Percentiles rank a stretch among this genome's conserved stretches.
Conservation (phyloP, 2,888 invertebrate genomes). For the Ptychoptera albimana region DNA sequence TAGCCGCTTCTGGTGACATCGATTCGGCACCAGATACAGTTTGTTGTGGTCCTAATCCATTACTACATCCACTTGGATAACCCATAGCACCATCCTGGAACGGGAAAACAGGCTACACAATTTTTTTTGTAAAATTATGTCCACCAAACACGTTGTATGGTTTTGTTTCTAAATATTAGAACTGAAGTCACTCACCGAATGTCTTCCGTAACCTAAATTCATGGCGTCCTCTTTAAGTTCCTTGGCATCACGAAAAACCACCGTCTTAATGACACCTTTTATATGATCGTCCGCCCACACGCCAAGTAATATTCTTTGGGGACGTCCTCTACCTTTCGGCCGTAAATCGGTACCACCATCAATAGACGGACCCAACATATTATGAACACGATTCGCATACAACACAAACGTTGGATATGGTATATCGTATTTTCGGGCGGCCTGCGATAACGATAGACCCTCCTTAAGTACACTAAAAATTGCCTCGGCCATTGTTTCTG, state of each 20-base stretch:
- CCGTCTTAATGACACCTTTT: conserved; percentile 79
- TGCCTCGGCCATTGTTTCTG: conserved; percentile 90
- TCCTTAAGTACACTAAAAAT: conserved; percentile 85
- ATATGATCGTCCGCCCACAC: conserved; percentile 92
- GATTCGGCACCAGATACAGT: conserved; percentile 33
- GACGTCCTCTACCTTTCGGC: conserved; percentile 80
- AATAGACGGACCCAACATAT: conserved; percentile 84
- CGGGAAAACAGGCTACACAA: conserved; percentile 31
- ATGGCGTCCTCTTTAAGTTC: conserved; percentile 58
- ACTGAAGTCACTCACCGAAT: conserved; percentile 39
- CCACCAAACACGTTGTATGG: neutral
- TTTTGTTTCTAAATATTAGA: conserved; percentile 9
- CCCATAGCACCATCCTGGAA: conserved; percentile 48
- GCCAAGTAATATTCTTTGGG: conserved; percentile 77
- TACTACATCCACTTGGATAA: conserved; percentile 39
- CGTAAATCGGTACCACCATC: conserved; percentile 82
- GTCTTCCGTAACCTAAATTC: conserved; percentile 40
- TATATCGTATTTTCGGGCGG: conserved; percentile 86
- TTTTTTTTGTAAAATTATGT: neutral
- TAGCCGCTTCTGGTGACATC: conserved; percentile 50
- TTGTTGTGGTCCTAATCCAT: conserved; percentile 38
- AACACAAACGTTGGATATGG: conserved; percentile 88
- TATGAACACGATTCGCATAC: conserved; percentile 84
- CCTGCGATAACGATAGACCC: conserved; percentile 75
- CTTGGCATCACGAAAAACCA: conserved; percentile 78